A percentile compares a stretch with the other conserved stretches of the same genome.
Conservation (phyloP, 2,888 invertebrate genomes). For the Andrena camellia region DNA sequence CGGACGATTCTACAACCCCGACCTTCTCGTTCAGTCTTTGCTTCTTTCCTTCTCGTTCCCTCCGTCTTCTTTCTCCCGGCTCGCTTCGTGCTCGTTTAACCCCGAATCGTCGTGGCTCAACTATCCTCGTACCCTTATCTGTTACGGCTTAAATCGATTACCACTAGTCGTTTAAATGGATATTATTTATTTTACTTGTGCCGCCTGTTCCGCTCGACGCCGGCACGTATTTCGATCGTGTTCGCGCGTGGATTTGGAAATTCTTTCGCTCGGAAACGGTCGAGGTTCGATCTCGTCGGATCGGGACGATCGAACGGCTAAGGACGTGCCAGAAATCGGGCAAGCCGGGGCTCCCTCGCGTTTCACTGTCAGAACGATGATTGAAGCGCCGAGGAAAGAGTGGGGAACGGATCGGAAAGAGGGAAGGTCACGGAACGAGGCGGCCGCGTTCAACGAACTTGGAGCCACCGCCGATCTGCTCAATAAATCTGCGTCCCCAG, state of each 20-base stretch:
- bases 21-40: slow-evolving; percentile 32
- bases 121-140: slow-evolving; percentile 27
- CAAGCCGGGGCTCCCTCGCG: slow-evolving; percentile 23
- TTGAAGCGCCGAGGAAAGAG: slow-evolving; percentile 20
- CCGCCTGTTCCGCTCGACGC: slow-evolving; percentile 1
- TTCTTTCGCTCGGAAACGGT: neutral
- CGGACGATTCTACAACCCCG: slow-evolving; percentile 12
- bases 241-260: neutral
- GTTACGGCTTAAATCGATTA: slow-evolving; percentile 54
- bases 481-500: slow-evolving; percentile 53
- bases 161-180: slow-evolving; percentile 41
- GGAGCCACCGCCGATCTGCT: slow-evolving; percentile 43
- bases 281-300: neutral
- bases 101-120: slow-evolving; percentile 22
- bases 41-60: neutral
- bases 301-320: neutral
- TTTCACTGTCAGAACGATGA: slow-evolving; percentile 35
- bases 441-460: slow-evolving; percentile 55
- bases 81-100: slow-evolving; percentile 16
- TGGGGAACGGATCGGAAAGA: slow-evolving; percentile 30
- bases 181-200: slow-evolving; percentile 25
- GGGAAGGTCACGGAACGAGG: slow-evolving; percentile 59
- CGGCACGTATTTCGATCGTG: slow-evolving; percentile 17
- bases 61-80: slow-evolving; percentile 9
- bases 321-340: slow-evolving; percentile 12